These are phyloP conservation scores for Pogonophryne albipinna DNA, from an alignment of 2,797 vertebrate species.

Conservation along the genomic window DNA sequence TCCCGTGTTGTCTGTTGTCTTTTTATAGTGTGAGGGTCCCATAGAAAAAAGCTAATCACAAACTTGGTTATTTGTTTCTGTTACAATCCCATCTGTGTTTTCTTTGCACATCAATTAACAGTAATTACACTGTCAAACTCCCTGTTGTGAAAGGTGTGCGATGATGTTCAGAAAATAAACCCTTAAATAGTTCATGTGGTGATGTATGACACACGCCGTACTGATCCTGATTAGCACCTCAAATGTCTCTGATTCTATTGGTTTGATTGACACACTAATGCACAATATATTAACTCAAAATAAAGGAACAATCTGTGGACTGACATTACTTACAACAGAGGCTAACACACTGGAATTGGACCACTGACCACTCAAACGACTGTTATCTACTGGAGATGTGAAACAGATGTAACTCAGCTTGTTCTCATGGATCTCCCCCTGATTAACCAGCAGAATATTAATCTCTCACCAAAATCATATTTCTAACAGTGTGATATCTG, in stretches of 20 bases:
- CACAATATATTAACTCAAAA: slow-evolving; percentile 69
- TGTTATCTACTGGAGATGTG: slow-evolving; percentile 41
- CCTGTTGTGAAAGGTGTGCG: slow-evolving; percentile 60
- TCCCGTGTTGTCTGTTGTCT: slow-evolving; percentile 43
- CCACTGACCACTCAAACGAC: slow-evolving; percentile 47
- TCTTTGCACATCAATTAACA: slow-evolving; percentile 66
- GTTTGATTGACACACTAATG: slow-evolving; percentile 78
- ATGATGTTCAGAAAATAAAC: slow-evolving; percentile 47
- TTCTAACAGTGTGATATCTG: slow-evolving; percentile 62
- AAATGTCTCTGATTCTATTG: slow-evolving; percentile 31
- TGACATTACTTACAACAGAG: slow-evolving; percentile 25
- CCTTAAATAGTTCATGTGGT: slow-evolving; percentile 40
- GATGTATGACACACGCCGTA: slow-evolving; percentile 32
- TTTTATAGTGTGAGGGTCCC: slow-evolving; percentile 50
- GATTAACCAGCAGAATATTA: slow-evolving; percentile 64
- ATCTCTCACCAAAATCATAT: neutral
- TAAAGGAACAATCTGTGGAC: slow-evolving; percentile 25
- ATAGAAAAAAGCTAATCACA: slow-evolving; percentile 64
- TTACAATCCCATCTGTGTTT: slow-evolving; percentile 30
- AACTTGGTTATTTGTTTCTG: slow-evolving; percentile 13
- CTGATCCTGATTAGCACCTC: slow-evolving; percentile 51
- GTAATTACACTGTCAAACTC: slow-evolving; percentile 46
- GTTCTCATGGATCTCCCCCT: slow-evolving; percentile 43
- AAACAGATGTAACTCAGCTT: slow-evolving; percentile 67
- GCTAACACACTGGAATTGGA: slow-evolving; percentile 34